Evolutionary conservation across 1,140 invertebrate genomes (phyloP).

Genomic region (Muscidifurax raptorellus): DNA sequence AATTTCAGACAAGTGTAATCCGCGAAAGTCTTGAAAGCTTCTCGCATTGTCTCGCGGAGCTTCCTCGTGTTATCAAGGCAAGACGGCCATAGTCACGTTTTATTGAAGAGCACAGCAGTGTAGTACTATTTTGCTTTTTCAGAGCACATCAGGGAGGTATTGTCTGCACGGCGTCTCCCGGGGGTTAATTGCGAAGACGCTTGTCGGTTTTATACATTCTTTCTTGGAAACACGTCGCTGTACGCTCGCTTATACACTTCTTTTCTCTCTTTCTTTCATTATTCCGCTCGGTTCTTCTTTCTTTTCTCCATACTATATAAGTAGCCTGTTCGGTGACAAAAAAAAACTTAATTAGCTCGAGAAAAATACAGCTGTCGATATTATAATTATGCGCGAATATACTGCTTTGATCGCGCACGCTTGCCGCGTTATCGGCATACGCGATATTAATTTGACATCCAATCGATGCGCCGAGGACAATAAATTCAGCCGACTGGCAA

Average conservation of each 20-base stretch:
- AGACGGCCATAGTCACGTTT: constrained; percentile 20
- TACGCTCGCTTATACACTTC: too few species aligned
- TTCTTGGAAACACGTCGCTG: background rate
- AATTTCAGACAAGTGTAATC: background rate
- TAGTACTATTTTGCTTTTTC: constrained; percentile 13
- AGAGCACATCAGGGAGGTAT: background rate
- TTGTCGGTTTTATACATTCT: background rate
- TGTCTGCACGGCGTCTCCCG: background rate
- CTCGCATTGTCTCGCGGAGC: background rate
- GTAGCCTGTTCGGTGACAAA: background rate
- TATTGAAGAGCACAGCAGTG: background rate
- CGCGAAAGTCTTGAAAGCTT: background rate
- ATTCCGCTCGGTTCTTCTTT: background rate
- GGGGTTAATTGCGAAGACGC: constrained; percentile 35
- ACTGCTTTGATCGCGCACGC: background rate
- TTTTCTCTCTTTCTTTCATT: background rate
- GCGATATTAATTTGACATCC: background rate
- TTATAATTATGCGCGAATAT: background rate
- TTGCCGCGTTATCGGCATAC: background rate
- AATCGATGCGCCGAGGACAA: background rate
- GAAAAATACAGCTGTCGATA: too few species aligned
- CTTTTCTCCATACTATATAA: background rate
- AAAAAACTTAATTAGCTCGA: constrained; percentile 22
- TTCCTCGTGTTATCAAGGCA: background rate
- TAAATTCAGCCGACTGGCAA: background rate